These are phyloP conservation scores for Ctenopoma multispine DNA, from an alignment of 2,797 vertebrate species.

Conservation along the genomic window DNA sequence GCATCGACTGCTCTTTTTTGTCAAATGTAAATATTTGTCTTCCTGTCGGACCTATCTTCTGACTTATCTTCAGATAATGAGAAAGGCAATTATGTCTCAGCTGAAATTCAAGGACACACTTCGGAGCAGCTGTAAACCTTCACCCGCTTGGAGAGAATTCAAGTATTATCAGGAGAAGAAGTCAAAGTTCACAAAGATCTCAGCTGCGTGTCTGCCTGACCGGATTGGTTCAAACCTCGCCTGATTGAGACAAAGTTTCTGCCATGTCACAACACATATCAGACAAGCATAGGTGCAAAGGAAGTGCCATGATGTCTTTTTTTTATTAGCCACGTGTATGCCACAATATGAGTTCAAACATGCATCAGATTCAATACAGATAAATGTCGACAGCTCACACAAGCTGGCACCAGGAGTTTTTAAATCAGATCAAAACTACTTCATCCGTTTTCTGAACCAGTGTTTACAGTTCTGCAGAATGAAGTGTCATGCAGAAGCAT, in stretches of 20 bases:
- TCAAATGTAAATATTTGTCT: conserved; percentile 1
- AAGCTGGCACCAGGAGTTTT: not conserved
- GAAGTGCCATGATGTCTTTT: conserved; percentile 51
- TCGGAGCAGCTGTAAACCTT: conserved; percentile 54
- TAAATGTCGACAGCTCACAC: not conserved
- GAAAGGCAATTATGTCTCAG: not conserved
- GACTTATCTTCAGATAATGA: not conserved
- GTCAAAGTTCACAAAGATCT: conserved; percentile 75
- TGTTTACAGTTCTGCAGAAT: not conserved
- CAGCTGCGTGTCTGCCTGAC: conserved; percentile 66
- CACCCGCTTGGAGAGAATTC: conserved; percentile 52
- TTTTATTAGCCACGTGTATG: conserved; percentile 54
- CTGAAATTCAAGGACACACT: not conserved
- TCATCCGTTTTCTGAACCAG: not conserved
- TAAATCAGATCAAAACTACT: no score
- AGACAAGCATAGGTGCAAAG: conserved; percentile 4
- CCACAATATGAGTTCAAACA: conserved; percentile 50
- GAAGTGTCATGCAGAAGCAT: conserved; percentile 56
- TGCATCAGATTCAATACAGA: conserved; percentile 48
- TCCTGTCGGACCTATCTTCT: not conserved
- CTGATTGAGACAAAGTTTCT: conserved; percentile 80
- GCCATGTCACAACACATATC: conserved; percentile 66
- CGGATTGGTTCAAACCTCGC: conserved; percentile 73
- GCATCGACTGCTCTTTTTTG: not conserved
- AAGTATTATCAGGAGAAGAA: conserved; percentile 64